These are phyloP conservation scores for Glaucopsyche alexis DNA, from an alignment of 2,888 invertebrate genomes.

Conservation along the genomic window DNA sequence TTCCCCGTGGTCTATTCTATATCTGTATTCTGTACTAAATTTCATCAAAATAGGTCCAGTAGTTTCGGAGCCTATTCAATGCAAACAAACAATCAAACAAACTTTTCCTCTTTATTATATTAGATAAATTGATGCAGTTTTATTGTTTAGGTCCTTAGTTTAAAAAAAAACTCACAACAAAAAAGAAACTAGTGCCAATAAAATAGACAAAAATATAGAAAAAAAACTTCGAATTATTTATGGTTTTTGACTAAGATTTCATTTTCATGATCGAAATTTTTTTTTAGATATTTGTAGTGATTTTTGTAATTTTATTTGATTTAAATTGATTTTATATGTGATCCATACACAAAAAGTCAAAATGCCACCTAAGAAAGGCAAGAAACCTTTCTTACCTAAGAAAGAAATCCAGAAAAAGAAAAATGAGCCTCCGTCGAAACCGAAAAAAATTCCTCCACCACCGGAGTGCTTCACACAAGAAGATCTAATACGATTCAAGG, in stretches of 20 bases:
- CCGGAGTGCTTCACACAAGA: slow-evolving; percentile 63
- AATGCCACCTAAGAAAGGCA: slow-evolving; percentile 58
- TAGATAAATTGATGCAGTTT: no score
- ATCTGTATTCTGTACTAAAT: no score
- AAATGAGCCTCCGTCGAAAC: slow-evolving; percentile 56
- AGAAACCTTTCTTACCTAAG: slow-evolving; percentile 6
- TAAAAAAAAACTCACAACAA: no score
- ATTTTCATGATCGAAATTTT: no score
- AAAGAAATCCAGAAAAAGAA: slow-evolving; percentile 42
- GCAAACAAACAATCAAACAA: no score
- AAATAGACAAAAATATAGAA: neutral
- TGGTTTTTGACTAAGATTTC: neutral
- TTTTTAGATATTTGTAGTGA: neutral
- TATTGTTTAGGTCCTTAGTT: no score
- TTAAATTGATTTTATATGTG: neutral
- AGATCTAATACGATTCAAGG: slow-evolving; percentile 60
- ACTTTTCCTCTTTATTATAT: no score
- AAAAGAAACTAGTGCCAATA: no score
- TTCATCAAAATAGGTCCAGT: no score
- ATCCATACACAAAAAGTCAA: slow-evolving; percentile 1
- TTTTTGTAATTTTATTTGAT: neutral
- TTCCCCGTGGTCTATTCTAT: no score
- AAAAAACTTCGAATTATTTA: neutral
- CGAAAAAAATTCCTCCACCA: slow-evolving; percentile 66
- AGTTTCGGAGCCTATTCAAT: no score